Percentiles rank a stretch among this genome's conserved stretches.
These are phyloP conservation scores for Astyanax mexicanus DNA, from an alignment of 2,797 vertebrate species.

Conservation along the genomic window DNA sequence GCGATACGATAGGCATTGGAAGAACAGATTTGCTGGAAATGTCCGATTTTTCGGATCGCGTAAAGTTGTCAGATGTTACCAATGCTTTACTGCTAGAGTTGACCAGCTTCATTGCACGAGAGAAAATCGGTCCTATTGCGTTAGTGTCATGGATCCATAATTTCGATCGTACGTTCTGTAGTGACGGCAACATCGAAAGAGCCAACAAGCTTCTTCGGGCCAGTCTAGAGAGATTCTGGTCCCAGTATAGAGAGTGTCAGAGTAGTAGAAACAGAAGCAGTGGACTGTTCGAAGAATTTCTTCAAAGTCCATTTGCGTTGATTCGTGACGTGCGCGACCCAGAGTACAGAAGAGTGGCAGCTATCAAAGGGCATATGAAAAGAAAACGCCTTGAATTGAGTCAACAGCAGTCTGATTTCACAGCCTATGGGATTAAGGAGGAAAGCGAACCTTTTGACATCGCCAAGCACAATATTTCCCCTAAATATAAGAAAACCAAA, in stretches of 20 bases:
- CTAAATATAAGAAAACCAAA: not conserved
- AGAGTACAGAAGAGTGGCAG: constrained; percentile 25
- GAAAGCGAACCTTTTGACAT: constrained; percentile 34
- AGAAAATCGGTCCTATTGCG: constrained; percentile 74
- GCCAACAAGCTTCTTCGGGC: constrained; percentile 67
- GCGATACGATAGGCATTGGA: constrained; percentile 79
- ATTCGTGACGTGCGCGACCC: constrained; percentile 45
- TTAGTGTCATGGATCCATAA: constrained; percentile 79
- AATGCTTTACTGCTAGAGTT: constrained; percentile 81
- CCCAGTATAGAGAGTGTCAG: constrained; percentile 67
- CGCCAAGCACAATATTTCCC: not conserved
- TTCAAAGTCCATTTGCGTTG: constrained; percentile 78
- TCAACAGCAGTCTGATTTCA: constrained; percentile 23
- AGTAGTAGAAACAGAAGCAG: constrained; percentile 75
- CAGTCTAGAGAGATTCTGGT: constrained; percentile 72
- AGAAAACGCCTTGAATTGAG: constrained; percentile 50
- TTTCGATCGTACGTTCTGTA: constrained; percentile 76
- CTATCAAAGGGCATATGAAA: constrained; percentile 63
- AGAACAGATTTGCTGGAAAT: constrained; percentile 77
- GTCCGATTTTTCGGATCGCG: constrained; percentile 77
- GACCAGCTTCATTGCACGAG: constrained; percentile 73
- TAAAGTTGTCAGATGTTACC: constrained; percentile 74
- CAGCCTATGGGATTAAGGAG: constrained; percentile 34
- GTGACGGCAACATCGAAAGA: constrained; percentile 70
- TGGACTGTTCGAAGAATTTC: constrained; percentile 70